These are phyloP conservation scores for Dryobotodes eremita DNA, from an alignment of 2,888 invertebrate species.

Conservation along the genomic window DNA sequence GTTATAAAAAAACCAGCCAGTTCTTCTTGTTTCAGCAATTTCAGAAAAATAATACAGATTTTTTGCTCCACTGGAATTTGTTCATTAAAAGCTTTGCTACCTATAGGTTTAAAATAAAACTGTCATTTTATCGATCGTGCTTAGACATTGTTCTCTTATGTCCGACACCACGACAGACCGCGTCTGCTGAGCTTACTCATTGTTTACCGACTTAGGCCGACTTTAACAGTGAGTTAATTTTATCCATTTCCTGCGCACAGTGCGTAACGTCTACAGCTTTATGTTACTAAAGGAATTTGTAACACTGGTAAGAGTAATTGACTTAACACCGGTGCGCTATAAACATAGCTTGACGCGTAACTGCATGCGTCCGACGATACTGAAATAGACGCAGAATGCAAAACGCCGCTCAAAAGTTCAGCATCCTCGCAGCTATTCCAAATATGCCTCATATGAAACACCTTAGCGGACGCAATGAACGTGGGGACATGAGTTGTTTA, in stretches of 20 bases:
- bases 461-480: slow-evolving; percentile 71
- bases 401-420: slow-evolving; percentile 83
- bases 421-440: slow-evolving; percentile 83
- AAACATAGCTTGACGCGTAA: slow-evolving; percentile 70
- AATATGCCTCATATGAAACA: slow-evolving; percentile 80
- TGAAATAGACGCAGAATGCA: slow-evolving; percentile 85
- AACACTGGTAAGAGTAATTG: slow-evolving; percentile 72
- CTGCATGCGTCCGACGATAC: slow-evolving; percentile 70
- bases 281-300: slow-evolving; percentile 67
- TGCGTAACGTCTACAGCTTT: slow-evolving; percentile 51
- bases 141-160: neutral
- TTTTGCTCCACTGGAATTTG: slow-evolving; percentile 16
- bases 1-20: slow-evolving; percentile 24
- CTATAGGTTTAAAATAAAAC: slow-evolving; percentile 29
- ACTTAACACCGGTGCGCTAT: slow-evolving; percentile 70
- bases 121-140: neutral
- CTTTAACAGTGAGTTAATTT: slow-evolving; percentile 47
- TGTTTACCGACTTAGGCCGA: slow-evolving; percentile 36
- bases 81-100: slow-evolving; percentile 9
- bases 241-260: slow-evolving; percentile 54
- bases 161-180: neutral
- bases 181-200: slow-evolving; percentile 23
- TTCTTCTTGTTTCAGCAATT: slow-evolving; percentile 18
- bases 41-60: slow-evolving; percentile 4
- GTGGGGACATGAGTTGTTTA: slow-evolving; percentile 70